phyloP scores from a whole-genome alignment of 2,113 vertebrate species.

The Ginglymostoma cirratum region DNA sequence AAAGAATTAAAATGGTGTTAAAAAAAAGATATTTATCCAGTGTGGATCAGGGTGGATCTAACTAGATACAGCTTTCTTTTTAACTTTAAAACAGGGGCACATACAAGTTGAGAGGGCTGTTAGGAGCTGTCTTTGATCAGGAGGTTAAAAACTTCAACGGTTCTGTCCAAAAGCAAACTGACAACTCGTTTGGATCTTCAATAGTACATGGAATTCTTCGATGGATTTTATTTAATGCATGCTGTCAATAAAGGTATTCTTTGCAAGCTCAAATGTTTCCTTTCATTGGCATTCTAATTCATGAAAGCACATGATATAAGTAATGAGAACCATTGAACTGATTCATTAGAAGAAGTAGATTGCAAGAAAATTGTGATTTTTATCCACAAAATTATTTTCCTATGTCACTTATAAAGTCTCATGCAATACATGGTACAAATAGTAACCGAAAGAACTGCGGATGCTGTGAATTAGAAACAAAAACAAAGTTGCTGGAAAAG shows the following conservation, averaged over 20 bases:
- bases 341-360: no score
- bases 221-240: not conserved
- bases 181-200: not conserved
- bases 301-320: no score
- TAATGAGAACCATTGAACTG: no score
- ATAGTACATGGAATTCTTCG: not conserved
- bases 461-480: no score
- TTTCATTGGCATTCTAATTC: no score
- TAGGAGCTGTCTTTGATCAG: not conserved
- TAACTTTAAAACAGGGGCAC: not conserved
- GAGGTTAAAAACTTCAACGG: not conserved
- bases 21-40: not conserved
- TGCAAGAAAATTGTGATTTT: no score
- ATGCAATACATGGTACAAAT: no score
- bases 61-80: not conserved
- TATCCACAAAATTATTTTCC: no score
- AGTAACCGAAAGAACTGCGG: no score
- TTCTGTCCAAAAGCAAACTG: not conserved
- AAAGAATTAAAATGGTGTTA: not conserved
- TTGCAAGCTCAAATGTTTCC: not conserved
- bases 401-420: no score
- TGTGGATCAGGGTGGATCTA: not conserved
- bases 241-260: not conserved
- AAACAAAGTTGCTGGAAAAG: no score
- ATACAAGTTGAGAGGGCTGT: not conserved